phyloP scores from a whole-genome alignment of 2,888 invertebrate genomes.

The Tenthredo livida region DNA sequence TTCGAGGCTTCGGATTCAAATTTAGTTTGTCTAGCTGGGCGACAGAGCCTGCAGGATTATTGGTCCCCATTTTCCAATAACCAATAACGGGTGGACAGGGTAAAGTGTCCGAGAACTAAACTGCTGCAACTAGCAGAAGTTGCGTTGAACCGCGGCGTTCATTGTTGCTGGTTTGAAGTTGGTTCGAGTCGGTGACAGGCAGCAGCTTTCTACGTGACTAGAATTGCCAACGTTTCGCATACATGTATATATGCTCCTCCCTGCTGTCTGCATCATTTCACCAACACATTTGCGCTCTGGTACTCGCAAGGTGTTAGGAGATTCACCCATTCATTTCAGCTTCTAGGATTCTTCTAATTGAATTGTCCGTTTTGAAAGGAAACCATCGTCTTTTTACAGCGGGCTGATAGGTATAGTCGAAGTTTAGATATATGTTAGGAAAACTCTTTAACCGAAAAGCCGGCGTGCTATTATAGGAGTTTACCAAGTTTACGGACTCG shows the following conservation, averaged over 20 bases:
- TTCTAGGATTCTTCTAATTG: slow-evolving; percentile 47
- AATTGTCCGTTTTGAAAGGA: slow-evolving; percentile 41
- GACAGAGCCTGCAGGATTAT: slow-evolving; percentile 17
- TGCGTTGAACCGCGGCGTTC: slow-evolving; percentile 44
- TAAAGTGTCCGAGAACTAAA: slow-evolving; percentile 50
- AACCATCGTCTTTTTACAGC: slow-evolving; percentile 31
- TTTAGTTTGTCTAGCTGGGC: slow-evolving; percentile 26
- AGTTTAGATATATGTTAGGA: slow-evolving; percentile 15
- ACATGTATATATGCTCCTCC: slow-evolving; percentile 49
- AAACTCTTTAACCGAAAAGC: slow-evolving; percentile 39
- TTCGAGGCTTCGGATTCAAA: background rate
- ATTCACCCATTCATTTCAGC: slow-evolving; percentile 36
- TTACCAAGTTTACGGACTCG: slow-evolving; percentile 45
- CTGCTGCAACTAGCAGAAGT: slow-evolving; percentile 48
- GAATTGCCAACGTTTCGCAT: slow-evolving; percentile 63
- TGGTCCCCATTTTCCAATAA: slow-evolving; percentile 53
- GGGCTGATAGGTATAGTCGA: background rate
- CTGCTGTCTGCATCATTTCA: slow-evolving; percentile 38
- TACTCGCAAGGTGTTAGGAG: background rate
- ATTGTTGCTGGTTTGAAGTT: slow-evolving; percentile 51
- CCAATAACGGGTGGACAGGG: slow-evolving; percentile 50
- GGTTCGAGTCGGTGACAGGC: slow-evolving; percentile 54
- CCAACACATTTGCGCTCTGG: slow-evolving; percentile 14
- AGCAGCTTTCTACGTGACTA: slow-evolving; percentile 61
- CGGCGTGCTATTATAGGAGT: slow-evolving; percentile 30